Evolutionary conservation across 92 coral and sea anemone species (phyloP), one percentile per base, ranked within the genome.

Genomic region (Palythoa caribaeorum): DNA sequence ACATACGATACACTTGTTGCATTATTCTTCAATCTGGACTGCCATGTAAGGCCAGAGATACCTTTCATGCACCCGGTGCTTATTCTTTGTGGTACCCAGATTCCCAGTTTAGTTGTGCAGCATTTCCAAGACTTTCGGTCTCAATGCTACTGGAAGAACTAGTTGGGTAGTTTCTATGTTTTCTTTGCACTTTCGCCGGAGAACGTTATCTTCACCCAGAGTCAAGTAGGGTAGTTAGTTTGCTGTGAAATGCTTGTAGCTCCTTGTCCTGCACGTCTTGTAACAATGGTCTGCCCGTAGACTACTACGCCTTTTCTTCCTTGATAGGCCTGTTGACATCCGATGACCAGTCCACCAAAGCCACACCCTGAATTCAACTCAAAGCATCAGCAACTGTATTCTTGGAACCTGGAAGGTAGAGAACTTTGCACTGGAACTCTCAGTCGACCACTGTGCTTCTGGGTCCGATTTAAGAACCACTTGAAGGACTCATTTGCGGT

Each of bases 381-480:
- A 88, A 60, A 76, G 90, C 90, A 84, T 92, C 92, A 2, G 92
- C 92, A 60, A 88, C 92, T 10, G 85, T 84, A 20, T 88, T 88
- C 68, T 78, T 88, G 13, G 86, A 78, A 2, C 88, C 94, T 63
- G 90, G 73, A 51, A 84, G 84, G 85, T 88, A 90, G 63, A 88
- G 89, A 71, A 88, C 91, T 86, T 38, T 79, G 91, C 89, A 88
- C 63, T 91, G 94, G 85, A 91, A 88, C 84, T 91, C 91, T 59
- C 91, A 91, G 83, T 57, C 87, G 87, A 17, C 93, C 90, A 73
- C 93, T 86, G 90, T 90, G 92, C 69, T 85, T 83, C 80, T 87
- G 78, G 88, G 88, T 87, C 21, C 84, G 83, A 15, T 90, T 88
- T 16, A 88, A 71, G 54, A 88, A 44, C 91, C 77, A 88, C 86